Percentiles rank a stretch among this genome's conserved stretches.
Evolutionary conservation across 2,797 vertebrate species (phyloP).

Genomic region (Rhodeus uyekii): DNA sequence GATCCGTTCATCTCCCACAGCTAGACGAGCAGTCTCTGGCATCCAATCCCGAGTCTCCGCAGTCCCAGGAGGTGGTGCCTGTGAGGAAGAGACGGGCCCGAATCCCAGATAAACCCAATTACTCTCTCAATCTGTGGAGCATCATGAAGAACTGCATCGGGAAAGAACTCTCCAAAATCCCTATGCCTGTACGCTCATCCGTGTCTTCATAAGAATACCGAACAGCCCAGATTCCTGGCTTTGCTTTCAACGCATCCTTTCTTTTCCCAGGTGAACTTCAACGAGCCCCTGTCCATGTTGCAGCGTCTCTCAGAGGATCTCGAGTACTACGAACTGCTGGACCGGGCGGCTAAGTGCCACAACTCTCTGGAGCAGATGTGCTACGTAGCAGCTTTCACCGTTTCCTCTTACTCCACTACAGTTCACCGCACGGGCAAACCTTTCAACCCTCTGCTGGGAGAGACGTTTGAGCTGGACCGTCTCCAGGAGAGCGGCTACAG

Average conservation of each 20-base stretch:
- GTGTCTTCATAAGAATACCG: neutral
- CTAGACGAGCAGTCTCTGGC: constrained; percentile 77
- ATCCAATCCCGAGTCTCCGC: constrained; percentile 78
- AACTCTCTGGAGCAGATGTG: constrained; percentile 92
- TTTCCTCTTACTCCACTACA: constrained; percentile 95
- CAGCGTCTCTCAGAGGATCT: constrained; percentile 94
- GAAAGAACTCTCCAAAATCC: constrained; percentile 95
- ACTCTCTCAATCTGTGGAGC: constrained; percentile 95
- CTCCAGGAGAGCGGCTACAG: constrained; percentile 88
- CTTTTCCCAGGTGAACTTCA: constrained; percentile 89
- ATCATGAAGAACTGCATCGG: constrained; percentile 98
- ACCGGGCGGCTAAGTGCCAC: constrained; percentile 86
- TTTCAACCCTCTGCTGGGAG: constrained; percentile 94
- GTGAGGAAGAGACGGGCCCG: constrained; percentile 84
- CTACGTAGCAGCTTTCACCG: constrained; percentile 93
- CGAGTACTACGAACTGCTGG: constrained; percentile 93
- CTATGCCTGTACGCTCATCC: constrained; percentile 86
- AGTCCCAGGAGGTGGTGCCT: constrained; percentile 78
- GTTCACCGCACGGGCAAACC: constrained; percentile 95
- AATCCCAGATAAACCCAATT: constrained; percentile 94
- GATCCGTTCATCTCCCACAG: constrained; percentile 48
- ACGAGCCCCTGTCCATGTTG: constrained; percentile 94
- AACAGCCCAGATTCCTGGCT: neutral
- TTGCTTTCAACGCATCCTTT: neutral
- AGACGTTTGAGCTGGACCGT: constrained; percentile 94